Evolutionary conservation across 2,797 vertebrate species (phyloP).

Genomic region (Allobates femoralis): DNA sequence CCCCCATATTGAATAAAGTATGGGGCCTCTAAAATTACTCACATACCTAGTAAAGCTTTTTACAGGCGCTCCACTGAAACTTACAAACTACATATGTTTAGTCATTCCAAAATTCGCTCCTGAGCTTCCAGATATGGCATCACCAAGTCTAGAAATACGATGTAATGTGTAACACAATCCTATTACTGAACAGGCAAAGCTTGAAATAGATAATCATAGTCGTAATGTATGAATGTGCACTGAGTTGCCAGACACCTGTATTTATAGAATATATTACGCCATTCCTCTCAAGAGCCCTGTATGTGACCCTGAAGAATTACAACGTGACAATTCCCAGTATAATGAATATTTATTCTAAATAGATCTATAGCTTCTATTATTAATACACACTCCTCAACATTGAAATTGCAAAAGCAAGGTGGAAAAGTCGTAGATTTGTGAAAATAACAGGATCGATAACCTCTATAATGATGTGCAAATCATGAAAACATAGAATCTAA

Average conservation of each 20-base stretch:
- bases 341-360: constrained; percentile 33
- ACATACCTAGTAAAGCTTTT: constrained; percentile 59
- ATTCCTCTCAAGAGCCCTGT: constrained; percentile 17
- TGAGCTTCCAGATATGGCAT: constrained; percentile 54
- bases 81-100: constrained; percentile 38
- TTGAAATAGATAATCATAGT: constrained; percentile 53
- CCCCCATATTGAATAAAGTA: constrained; percentile 8
- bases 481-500: too few species aligned
- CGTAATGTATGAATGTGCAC: constrained; percentile 49
- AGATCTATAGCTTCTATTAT: constrained; percentile 15
- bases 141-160: constrained; percentile 45
- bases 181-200: constrained; percentile 37
- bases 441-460: too few species aligned
- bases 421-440: too few species aligned
- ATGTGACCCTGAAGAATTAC: constrained; percentile 20
- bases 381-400: not conserved
- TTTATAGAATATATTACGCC: constrained; percentile 50
- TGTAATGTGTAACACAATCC: constrained; percentile 57
- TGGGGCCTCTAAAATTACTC: constrained; percentile 44
- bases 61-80: constrained; percentile 50
- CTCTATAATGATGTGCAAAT: too few species aligned
- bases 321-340: not conserved
- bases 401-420: too few species aligned
- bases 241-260: constrained; percentile 43
- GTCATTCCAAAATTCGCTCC: constrained; percentile 31